Base-by-base conservation (phyloP, 2,797 vertebrate genomes). In the Sebastes hopkinsi region DNA sequence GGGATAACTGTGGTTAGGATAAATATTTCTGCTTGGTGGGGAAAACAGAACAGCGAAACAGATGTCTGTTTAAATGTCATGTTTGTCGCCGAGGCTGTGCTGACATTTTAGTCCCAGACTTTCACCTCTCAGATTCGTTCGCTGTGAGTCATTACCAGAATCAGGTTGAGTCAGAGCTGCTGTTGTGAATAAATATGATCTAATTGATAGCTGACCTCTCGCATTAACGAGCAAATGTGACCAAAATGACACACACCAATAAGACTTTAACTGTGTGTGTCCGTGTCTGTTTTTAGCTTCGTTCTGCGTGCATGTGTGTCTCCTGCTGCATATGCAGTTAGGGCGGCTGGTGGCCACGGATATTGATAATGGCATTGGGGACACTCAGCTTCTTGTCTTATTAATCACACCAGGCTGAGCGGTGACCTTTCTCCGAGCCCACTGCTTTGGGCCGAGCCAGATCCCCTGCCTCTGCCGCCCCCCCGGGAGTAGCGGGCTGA, bases 321-420 rank as follows among this genome's bases (percentile, higher is more conserved):
- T 87, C 72, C 75, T 75, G 10, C 83, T 90, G 77, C 83, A 90
- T 89, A 90, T 86, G 87, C 88, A 89, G 77, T 67, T 78, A 23
- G 80, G 83, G 71, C 60, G 38, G 83, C 87, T 83, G 81, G 87
- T 91, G 91, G 89, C 80, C 90, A 78, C 70, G 59, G 89, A 91
- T 95, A 94, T 94, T 91, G 91, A 94, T 94, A 93, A 93, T 90
- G 92, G 91, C 91, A 83, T 81, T 77, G 89, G 92, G 89, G 93
- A 96, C 90, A 93, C 92, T 91, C 86, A 81, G 95, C 95, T 95
- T 93, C 94, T 93, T 95, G 95, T 97, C 96, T 95, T 96, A 97
- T 97, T 97, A 96, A 97, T 97, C 97, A 97, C 94, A 95, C 88
- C 90, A 95, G 95, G 94, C 95, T 96, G 95, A 93, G 85, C 90